Percentiles rank a stretch among this genome's conserved stretches.
phyloP scores from a whole-genome alignment of 2,888 invertebrate species.

The Ligdia adustata region DNA sequence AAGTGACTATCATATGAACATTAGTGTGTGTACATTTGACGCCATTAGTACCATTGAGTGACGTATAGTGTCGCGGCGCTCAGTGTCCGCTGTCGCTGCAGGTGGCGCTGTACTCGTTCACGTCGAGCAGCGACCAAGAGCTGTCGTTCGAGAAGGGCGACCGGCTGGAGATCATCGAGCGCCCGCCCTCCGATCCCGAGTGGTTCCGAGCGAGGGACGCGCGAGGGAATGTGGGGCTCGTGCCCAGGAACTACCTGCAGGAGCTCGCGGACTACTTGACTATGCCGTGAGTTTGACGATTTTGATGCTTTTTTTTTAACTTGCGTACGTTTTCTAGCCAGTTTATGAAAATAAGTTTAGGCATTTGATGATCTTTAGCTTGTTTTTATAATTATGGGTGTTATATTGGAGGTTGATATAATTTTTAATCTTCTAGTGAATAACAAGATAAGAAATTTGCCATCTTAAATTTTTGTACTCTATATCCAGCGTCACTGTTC shows the following conservation, averaged over 20 bases:
- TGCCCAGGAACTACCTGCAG: slow-evolving; percentile 97
- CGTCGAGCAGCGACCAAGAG: slow-evolving; percentile 97
- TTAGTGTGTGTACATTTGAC: no score
- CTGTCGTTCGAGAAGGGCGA: slow-evolving; percentile 98
- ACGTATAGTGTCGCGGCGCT: slow-evolving; percentile 6
- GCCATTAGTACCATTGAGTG: slow-evolving; percentile 1
- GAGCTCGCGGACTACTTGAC: slow-evolving; percentile 94
- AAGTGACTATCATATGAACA: no score
- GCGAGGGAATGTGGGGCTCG: slow-evolving; percentile 96
- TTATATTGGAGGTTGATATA: no score
- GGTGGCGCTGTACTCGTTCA: slow-evolving; percentile 96
- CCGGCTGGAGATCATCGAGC: slow-evolving; percentile 96
- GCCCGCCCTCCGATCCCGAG: slow-evolving; percentile 98
- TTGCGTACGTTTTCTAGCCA: no score
- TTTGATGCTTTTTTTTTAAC: no score
- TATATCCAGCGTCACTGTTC: no score
- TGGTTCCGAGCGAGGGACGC: slow-evolving; percentile 98
- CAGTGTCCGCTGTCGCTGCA: slow-evolving; percentile 42
- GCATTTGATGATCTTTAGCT: no score
- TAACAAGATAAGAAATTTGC: no score
- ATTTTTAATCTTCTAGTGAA: no score
- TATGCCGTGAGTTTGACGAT: slow-evolving; percentile 37
- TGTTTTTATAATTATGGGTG: no score
- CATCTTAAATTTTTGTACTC: no score
- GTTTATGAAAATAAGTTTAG: no score